Evolutionary conservation across 2,888 invertebrate species (phyloP), one percentile per base, ranked within the genome.

Genomic region (Plebejus argus): DNA sequence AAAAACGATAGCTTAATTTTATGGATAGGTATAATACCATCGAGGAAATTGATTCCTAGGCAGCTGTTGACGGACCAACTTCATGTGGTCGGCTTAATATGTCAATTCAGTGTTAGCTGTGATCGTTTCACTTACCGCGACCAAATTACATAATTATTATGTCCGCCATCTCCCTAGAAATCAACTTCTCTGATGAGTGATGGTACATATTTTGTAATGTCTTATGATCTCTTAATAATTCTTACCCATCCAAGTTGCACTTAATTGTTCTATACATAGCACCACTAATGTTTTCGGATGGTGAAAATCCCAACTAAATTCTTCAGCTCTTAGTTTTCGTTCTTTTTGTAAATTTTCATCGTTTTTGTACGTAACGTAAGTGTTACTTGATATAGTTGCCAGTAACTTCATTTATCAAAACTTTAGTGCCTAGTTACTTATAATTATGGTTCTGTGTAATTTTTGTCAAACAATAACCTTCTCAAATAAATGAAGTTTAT

Each of bases 241-340:
- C 20, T 77, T 81, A 94, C 94, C 93, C 80, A 83, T 84, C 94
- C 94, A 94, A 82, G 93, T 89, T 80, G 90, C 88, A 70, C 91
- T 88, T 78, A 95, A 86, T 79, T 91, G 90, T 83, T 91, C 87
- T 53, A 95, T 90, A 82, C 95, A 95, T 72, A 94, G 82, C 12
- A 86, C 85, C 12, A 90, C 87, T 61, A 96, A 88, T 6, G 92
- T 82, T 80, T 94, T 94, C 49, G 93, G 92, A 77, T 93, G 89
- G 72, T 92, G 88, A 10, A 81, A 80, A 83, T 95, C 93, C 95
- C 95, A 95, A 39, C 90, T 85, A 81, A 95, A 95, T 79, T 92
- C 83, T 87, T 95, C 95, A 0, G 95, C 84, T 80, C 91, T 87
- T 28, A 95, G 81, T 85, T 88, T 90, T 81, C 95, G 86, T 61